Base-by-base conservation (phyloP, 2,113 vertebrate species). In the Chloropsis hardwickii region DNA sequence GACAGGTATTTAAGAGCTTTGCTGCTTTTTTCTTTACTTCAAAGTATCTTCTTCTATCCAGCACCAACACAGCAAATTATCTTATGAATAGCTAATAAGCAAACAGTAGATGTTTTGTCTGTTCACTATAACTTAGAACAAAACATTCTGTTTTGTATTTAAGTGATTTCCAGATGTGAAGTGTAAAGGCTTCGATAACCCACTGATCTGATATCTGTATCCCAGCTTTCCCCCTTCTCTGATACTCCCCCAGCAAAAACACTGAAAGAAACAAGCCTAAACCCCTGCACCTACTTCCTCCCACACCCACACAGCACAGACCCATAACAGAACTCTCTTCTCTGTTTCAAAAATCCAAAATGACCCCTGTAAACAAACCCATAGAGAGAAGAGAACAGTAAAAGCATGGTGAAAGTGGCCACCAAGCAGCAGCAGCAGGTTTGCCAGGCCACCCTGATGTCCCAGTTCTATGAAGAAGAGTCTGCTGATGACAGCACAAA, bases 291-390 rank as follows among this genome's bases (percentile, higher is more conserved):
- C 56, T 70, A 5, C 57, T 54, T 88, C 64, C 61, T 69, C 35
- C 44, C 40, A 40, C 7, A 15, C 11, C 31, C 18, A 42, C 57
- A 27, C n/a, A 35, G 37, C 56, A 97, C 88, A 1, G 88, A 97
- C 86, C 84, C 95, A 94, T 65, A 96, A 95, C 5, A 97, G 15
- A 67, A 96, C 95, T 71, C 79, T 95, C 82, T 90, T 83, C 50
- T 96, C 97, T 27, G 89, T 96, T 95, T 96, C 94, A 95, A 96
- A 96, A 97, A 91, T 88, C 94, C 87, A 71, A 97, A 97, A 61
- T 94, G 42, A 35, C 84, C 93, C 66, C 77, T 58, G 47, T 91
- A 97, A 67, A 95, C 31, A 86, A 96, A 96, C 12, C 62, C 92
- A 42, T 2, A 40, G 33, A 97, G 66, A 27, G 94, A 95, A 53